Conservation (phyloP, 1,140 invertebrate genomes). For the Atopsyche davidsoni region DNA sequence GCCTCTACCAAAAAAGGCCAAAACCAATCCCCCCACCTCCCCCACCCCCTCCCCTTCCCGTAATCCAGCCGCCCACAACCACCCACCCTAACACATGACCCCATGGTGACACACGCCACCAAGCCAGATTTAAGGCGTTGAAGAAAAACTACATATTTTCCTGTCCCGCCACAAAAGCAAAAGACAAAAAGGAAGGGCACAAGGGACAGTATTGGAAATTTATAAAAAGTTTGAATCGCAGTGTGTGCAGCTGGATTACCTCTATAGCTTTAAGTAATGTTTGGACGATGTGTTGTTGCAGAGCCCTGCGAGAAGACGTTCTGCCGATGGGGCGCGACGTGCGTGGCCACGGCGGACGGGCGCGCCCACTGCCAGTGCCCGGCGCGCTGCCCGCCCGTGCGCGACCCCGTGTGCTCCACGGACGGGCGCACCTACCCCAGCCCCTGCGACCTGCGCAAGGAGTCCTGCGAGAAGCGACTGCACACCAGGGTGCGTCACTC, state of each 20-base stretch:
- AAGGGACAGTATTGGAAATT: too few relatives aligned
- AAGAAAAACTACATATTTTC: too few relatives aligned
- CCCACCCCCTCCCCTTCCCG: too few relatives aligned
- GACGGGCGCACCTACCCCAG: constrained; percentile 75
- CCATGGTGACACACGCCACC: too few relatives aligned
- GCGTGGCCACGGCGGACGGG: constrained; percentile 63
- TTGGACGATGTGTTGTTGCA: constrained; percentile 50
- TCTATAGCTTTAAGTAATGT: background rate
- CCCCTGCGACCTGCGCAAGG: constrained; percentile 69
- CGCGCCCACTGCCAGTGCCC: constrained; percentile 67
- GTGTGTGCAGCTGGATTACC: background rate
- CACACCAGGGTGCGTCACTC: constrained; percentile 66
- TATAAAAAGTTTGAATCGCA: background rate
- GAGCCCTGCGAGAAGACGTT: constrained; percentile 77
- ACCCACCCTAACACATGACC: too few relatives aligned
- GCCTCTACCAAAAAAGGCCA: too few relatives aligned
- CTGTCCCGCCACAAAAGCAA: too few relatives aligned
- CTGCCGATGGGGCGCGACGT: constrained; percentile 72
- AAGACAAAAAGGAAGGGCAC: too few relatives aligned
- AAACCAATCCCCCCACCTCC: too few relatives aligned
- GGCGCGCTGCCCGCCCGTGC: constrained; percentile 49
- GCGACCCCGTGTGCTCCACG: constrained; percentile 69
- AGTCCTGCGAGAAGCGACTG: constrained; percentile 65
- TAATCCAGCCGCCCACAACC: too few relatives aligned
- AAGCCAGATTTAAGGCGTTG: too few relatives aligned